A percentile compares a stretch with the other conserved stretches of the same genome.
These are phyloP conservation scores for Phymatocera aterrima DNA, from an alignment of 2,888 invertebrate genomes.

Conservation along the genomic window DNA sequence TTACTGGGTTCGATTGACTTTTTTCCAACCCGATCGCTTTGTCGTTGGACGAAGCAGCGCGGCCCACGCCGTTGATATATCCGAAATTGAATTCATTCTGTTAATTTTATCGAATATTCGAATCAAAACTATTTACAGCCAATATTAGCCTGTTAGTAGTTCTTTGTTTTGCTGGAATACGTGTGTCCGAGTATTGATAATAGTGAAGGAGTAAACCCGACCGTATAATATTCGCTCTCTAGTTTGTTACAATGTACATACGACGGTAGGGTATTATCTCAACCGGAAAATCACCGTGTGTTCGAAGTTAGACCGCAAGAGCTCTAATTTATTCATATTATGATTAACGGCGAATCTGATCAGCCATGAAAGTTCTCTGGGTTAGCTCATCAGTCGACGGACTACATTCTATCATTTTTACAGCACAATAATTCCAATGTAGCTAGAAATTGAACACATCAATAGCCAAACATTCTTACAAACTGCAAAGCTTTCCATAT, in stretches of 20 bases:
- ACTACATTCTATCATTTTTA: background rate
- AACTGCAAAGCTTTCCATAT: too few species aligned
- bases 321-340: background rate
- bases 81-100: background rate
- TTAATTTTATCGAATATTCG: background rate
- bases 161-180: background rate
- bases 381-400: background rate
- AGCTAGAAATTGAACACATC: background rate
- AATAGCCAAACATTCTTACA: too few species aligned
- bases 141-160: background rate
- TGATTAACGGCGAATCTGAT: background rate
- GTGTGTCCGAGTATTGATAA: background rate
- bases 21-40: background rate
- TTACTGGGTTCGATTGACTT: background rate
- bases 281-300: background rate
- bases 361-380: background rate
- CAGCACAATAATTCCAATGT: background rate
- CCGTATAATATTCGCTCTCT: background rate
- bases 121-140: background rate
- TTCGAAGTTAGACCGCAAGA: background rate
- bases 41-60: background rate
- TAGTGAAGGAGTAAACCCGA: background rate
- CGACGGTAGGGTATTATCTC: background rate
- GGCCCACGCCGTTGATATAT: background rate
- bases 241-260: background rate